Evolutionary conservation across 2,797 vertebrate genomes (phyloP).

Genomic region (Taenioides sp.): DNA sequence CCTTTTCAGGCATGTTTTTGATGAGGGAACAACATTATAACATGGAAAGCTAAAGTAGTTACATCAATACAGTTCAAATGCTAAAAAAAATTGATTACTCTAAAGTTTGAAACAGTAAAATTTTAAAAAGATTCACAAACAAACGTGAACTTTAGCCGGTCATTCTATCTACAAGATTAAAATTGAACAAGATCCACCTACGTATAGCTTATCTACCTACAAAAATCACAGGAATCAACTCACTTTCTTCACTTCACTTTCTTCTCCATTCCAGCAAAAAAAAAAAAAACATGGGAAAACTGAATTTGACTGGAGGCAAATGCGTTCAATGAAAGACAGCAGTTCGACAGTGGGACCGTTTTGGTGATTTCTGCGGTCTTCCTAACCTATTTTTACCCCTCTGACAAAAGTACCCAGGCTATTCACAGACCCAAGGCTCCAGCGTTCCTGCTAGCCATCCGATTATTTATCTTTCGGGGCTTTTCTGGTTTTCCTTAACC

Average conservation of each 20-base stretch:
- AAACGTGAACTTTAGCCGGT: too few species aligned
- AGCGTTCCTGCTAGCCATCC: conserved; percentile 54
- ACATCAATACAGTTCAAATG: too few species aligned
- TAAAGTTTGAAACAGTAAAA: too few species aligned
- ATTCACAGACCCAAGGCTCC: conserved; percentile 59
- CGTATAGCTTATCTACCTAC: not conserved
- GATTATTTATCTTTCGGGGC: conserved; percentile 70
- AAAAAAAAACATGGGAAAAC: conserved; percentile 29
- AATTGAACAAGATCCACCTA: conserved; percentile 14
- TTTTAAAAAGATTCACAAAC: too few species aligned
- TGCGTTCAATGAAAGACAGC: conserved; percentile 27
- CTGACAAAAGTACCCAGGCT: conserved; percentile 59
- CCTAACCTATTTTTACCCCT: conserved; percentile 49
- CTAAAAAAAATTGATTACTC: too few species aligned
- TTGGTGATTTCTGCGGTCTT: conserved; percentile 45
- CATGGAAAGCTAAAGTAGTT: too few species aligned
- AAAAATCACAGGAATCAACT: not conserved
- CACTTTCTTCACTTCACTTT: not conserved
- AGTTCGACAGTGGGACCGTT: conserved; percentile 35
- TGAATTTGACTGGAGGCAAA: conserved; percentile 10
- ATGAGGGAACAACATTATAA: too few species aligned
- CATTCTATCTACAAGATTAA: conserved; percentile 21
- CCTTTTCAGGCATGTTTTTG: too few species aligned
- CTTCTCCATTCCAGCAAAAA: conserved; percentile 1
- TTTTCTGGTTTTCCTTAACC: conserved; percentile 62